These are phyloP conservation scores for Salvelinus fontinalis DNA, from an alignment of 2,113 vertebrate species.

Conservation along the genomic window DNA sequence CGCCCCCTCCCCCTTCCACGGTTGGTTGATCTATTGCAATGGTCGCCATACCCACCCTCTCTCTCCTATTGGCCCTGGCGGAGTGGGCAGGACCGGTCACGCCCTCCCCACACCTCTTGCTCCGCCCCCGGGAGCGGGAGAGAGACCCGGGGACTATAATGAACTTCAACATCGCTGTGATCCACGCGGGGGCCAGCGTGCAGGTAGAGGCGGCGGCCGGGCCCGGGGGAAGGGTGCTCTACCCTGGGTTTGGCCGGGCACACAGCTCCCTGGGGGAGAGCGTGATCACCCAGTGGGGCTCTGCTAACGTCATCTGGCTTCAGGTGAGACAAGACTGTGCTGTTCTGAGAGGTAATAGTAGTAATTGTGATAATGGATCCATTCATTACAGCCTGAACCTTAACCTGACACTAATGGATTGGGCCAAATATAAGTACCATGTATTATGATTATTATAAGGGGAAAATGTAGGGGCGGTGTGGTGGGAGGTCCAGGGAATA, in stretches of 20 bases:
- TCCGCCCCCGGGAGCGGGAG: conserved; percentile 77
- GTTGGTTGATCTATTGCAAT: conserved; percentile 76
- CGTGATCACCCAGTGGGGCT: conserved; percentile 82
- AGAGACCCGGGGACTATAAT: conserved; percentile 74
- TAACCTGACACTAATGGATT: neutral
- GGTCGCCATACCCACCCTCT: conserved; percentile 79
- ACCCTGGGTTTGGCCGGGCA: conserved; percentile 82
- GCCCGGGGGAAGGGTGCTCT: conserved; percentile 81
- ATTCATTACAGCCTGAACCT: neutral
- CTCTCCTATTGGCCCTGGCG: conserved; percentile 87
- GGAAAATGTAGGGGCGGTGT: neutral
- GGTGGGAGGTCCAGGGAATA: neutral
- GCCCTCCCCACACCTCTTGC: conserved; percentile 77
- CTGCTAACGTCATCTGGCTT: conserved; percentile 87
- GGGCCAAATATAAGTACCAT: neutral
- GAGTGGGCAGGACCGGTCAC: conserved; percentile 78
- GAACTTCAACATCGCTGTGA: conserved; percentile 82
- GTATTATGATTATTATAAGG: neutral
- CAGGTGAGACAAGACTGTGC: conserved; percentile 69
- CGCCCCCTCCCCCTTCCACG: conserved; percentile 26
- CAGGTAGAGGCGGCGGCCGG: conserved; percentile 74
- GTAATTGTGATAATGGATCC: neutral
- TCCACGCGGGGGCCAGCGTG: conserved; percentile 74
- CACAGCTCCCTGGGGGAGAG: conserved; percentile 80
- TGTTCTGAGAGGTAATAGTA: neutral